Evolutionary conservation across 2,888 invertebrate genomes (phyloP).

Genomic region (Megaustenia siamemsis): DNA sequence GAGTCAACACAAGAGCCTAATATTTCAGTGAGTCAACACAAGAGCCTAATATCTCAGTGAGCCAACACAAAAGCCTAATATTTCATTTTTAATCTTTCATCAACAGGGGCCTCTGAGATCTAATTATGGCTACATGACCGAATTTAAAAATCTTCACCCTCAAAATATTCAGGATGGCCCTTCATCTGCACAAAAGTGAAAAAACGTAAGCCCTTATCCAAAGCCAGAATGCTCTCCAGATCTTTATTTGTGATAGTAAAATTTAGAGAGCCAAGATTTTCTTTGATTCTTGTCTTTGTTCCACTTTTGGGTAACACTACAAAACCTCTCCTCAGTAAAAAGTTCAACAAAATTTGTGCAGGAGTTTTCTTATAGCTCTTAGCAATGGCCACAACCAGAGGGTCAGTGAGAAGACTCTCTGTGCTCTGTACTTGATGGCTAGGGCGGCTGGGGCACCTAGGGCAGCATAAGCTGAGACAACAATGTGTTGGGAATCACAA

Average conservation of each 20-base stretch:
- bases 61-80: too few relatives aligned
- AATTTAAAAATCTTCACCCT: slow-evolving; percentile 63
- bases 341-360: slow-evolving; percentile 69
- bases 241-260: slow-evolving; percentile 63
- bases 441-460: slow-evolving; percentile 63
- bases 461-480: slow-evolving; percentile 67
- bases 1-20: too few relatives aligned
- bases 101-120: too few relatives aligned
- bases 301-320: slow-evolving; percentile 69
- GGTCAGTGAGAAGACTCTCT: slow-evolving; percentile 60
- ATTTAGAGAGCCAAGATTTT: slow-evolving; percentile 67
- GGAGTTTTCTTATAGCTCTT: slow-evolving; percentile 62
- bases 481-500: slow-evolving; percentile 62
- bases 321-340: slow-evolving; percentile 65
- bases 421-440: slow-evolving; percentile 12
- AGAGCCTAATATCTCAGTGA: too few relatives aligned
- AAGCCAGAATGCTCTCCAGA: slow-evolving; percentile 55
- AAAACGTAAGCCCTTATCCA: slow-evolving; percentile 63
- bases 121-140: background rate
- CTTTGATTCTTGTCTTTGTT: slow-evolving; percentile 62
- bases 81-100: too few relatives aligned
- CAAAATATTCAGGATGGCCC: slow-evolving; percentile 65
- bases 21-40: too few relatives aligned
- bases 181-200: slow-evolving; percentile 64
- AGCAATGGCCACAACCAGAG: slow-evolving; percentile 62